Evolutionary conservation across 2,113 vertebrate species (phyloP), one percentile per base, ranked within the genome.

Genomic region (Barnardius zonarius): DNA sequence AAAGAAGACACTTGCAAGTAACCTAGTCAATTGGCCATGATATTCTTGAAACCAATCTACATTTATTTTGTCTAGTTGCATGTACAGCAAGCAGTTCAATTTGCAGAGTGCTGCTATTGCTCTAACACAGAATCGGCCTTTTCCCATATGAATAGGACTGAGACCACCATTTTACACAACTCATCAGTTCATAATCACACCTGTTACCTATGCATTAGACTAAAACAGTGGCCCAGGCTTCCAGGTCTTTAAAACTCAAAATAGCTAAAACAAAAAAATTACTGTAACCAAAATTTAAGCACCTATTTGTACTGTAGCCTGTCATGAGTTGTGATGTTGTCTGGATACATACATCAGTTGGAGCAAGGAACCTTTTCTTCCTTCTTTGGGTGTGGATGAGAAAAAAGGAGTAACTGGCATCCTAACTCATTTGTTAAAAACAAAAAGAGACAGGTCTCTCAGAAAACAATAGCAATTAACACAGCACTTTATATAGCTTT

Each of bases 61-160:
- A 22, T 43, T 46, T 2, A 27, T 24, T 55, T 62, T 64, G 30
- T 15, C 59, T 23, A 13, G 62, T 20, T 64, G 15, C 4, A 57
- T 6, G 10, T 16, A 41, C 8, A 17, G 43, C 33, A 67, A 78
- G 18, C 9, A 39, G 33, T 20, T 77, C 33, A 48, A 66, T 77
- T 68, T 61, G 55, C 33, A 57, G 39, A 64, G 28, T 1, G 0
- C 28, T 77, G 59, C 39, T 61, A 16, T 39, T 64, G 33, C 54
- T 35, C 19, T 55, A n/a, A 73, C 5, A 61, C 51, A 23, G 43
- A 59, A 46, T 39, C 18, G 68, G 52, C 27, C 31, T 67, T 86
- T 59, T 41, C 22, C 25, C 0, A 0, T 41, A 10, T 5, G 41
- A 75, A 11, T 23, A 57, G 41, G 46, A 41, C 61, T 3, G 11